Percentiles rank a stretch among this genome's conserved stretches.
Evolutionary conservation across 2,797 vertebrate species (phyloP).

Genomic region (Acrocephalus scirpaceus): DNA sequence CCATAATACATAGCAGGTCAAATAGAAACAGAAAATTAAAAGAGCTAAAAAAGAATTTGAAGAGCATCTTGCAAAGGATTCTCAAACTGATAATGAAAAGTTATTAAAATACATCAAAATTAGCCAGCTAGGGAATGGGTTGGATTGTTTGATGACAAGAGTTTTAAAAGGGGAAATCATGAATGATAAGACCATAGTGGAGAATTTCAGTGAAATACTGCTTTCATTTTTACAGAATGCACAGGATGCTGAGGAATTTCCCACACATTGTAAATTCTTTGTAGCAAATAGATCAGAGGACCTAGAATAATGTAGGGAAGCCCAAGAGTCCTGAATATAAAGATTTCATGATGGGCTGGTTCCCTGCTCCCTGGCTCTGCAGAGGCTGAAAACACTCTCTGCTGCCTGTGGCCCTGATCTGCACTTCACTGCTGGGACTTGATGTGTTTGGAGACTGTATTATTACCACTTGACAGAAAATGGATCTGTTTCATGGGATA

Average conservation of each 20-base stretch:
- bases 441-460: not conserved
- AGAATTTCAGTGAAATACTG: not conserved
- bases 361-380: not conserved
- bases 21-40: conserved; percentile 55
- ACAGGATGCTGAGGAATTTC: not conserved
- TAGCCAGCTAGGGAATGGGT: not conserved
- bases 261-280: not conserved
- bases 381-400: not conserved
- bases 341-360: not conserved
- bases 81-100: not conserved
- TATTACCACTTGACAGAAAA: not conserved
- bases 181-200: not conserved
- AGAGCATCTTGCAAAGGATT: conserved; percentile 1
- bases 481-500: not conserved
- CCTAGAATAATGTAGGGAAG: not conserved
- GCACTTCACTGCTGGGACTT: not conserved
- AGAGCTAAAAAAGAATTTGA: not conserved
- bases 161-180: not conserved
- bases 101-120: conserved; percentile 27
- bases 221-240: not conserved
- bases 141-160: not conserved
- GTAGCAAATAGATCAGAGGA: not conserved
- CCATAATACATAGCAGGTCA: not conserved
- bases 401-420: not conserved
- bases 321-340: not conserved